phyloP scores from a whole-genome alignment of 2,113 vertebrate species.

The Heterocephalus glaber region DNA sequence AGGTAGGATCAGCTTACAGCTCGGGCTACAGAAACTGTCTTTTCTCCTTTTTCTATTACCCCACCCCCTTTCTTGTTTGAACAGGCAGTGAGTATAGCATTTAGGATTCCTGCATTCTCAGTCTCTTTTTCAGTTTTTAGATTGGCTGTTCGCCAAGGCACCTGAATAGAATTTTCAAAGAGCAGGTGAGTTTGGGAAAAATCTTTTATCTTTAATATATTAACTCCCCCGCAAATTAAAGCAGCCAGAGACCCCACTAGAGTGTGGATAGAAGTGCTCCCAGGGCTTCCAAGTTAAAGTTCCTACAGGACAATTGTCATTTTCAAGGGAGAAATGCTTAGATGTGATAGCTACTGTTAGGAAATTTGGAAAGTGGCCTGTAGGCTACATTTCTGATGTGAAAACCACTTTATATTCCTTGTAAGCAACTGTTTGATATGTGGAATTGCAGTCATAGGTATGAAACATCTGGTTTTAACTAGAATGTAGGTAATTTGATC shows the following conservation, averaged over 20 bases:
- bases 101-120: constrained; percentile 62
- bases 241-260: constrained; percentile 23
- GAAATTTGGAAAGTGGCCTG: constrained; percentile 48
- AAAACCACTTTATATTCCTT: constrained; percentile 36
- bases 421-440: constrained; percentile 46
- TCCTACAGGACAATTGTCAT: not conserved
- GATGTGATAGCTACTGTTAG: not conserved
- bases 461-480: constrained; percentile 63
- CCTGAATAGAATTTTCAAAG: constrained; percentile 69
- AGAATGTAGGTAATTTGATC: constrained; percentile 60
- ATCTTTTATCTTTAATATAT: constrained; percentile 67
- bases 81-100: constrained; percentile 46
- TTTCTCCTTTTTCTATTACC: constrained; percentile 29
- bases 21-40: constrained; percentile 11
- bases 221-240: constrained; percentile 61
- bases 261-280: not conserved
- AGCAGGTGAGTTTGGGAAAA: constrained; percentile 66
- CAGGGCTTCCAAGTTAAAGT: constrained; percentile 49
- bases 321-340: constrained; percentile 44
- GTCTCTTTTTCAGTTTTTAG: constrained; percentile 51
- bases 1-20: not conserved
- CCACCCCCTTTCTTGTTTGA: constrained; percentile 52
- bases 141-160: constrained; percentile 65
- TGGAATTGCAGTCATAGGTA: constrained; percentile 2
- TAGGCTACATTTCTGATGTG: constrained; percentile 47